A percentile compares a stretch with the other conserved stretches of the same genome.
Conservation (phyloP, 2,888 invertebrate species). For the Andrena minutula region DNA sequence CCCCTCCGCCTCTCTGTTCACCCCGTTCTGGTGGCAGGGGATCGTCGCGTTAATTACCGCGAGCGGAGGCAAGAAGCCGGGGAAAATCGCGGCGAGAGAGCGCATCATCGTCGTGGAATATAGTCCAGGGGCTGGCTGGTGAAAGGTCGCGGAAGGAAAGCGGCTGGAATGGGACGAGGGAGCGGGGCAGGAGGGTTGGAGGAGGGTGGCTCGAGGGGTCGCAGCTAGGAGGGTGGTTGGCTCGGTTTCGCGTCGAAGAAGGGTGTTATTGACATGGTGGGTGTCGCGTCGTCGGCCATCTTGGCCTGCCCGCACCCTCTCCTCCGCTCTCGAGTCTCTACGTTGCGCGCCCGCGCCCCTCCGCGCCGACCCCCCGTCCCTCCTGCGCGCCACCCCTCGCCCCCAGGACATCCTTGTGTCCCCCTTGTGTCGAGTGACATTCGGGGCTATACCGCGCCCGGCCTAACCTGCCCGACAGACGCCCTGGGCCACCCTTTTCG, state of each 20-base stretch:
- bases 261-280: constrained; percentile 85
- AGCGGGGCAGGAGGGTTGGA: constrained; percentile 35
- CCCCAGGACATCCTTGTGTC: constrained; percentile 79
- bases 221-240: constrained; percentile 67
- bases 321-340: constrained; percentile 53
- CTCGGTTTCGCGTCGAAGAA: constrained; percentile 76
- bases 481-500: constrained; percentile 83
- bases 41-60: constrained; percentile 74
- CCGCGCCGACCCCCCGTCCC: background rate
- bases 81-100: constrained; percentile 71
- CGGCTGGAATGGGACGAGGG: constrained; percentile 42
- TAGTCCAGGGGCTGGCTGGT: constrained; percentile 51
- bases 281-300: constrained; percentile 84
- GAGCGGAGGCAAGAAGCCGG: constrained; percentile 72
- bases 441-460: constrained; percentile 76
- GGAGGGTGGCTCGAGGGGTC: constrained; percentile 34
- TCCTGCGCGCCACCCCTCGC: constrained; percentile 53
- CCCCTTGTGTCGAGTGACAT: constrained; percentile 83
- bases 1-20: constrained; percentile 30
- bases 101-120: constrained; percentile 60
- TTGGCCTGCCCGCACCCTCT: constrained; percentile 77
- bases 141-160: constrained; percentile 68
- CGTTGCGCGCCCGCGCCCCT: constrained; percentile 16
- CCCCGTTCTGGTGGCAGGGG: constrained; percentile 67
- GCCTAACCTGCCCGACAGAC: constrained; percentile 82